Evolutionary conservation across 2,113 vertebrate genomes (phyloP).

Genomic region (Grantiella picta): DNA sequence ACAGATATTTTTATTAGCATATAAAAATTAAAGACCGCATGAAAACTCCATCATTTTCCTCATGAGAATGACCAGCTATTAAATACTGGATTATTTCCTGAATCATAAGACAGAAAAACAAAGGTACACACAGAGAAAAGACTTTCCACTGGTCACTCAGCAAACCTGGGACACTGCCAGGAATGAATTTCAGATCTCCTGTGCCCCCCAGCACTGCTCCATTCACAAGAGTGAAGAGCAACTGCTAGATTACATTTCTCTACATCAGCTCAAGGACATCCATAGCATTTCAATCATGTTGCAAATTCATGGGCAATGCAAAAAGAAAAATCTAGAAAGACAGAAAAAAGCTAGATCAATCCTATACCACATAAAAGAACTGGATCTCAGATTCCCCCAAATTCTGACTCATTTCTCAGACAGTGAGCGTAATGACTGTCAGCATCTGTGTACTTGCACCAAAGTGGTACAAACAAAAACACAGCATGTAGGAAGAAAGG

Average conservation of each 20-base stretch:
- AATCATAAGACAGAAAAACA: neutral
- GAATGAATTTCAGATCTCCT: neutral
- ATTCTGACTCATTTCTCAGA: neutral
- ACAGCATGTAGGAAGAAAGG: neutral
- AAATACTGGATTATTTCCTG: neutral
- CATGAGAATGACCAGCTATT: neutral
- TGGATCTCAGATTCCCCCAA: neutral
- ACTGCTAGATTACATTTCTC: neutral
- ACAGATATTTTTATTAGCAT: neutral
- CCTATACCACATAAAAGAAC: neutral
- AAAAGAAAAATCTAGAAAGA: neutral
- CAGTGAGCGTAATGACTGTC: neutral
- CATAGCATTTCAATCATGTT: neutral
- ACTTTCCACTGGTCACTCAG: neutral
- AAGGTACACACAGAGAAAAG: neutral
- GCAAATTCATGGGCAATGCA: neutral
- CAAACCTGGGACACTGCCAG: neutral
- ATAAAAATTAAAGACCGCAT: neutral
- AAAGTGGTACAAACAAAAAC: conserved; percentile 20
- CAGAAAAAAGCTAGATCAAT: neutral
- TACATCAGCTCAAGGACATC: neutral
- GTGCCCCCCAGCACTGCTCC: neutral
- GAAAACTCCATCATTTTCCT: neutral
- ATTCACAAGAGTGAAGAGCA: neutral
- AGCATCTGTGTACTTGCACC: neutral